Evolutionary conservation across 2,888 invertebrate species (phyloP).

Genomic region (Oxyteleia sp.): DNA sequence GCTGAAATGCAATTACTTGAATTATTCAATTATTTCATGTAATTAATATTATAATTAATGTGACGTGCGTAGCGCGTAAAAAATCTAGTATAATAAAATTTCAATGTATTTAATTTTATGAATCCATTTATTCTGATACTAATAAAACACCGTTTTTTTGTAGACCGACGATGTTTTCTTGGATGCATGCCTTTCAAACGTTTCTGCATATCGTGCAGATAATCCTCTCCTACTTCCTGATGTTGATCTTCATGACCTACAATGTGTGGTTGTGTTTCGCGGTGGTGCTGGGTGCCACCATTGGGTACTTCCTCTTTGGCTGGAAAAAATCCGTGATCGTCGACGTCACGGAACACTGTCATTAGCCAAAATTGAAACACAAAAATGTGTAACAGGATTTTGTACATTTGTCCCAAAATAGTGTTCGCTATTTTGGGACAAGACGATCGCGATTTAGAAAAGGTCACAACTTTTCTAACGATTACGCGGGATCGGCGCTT

Average conservation of each 20-base stretch:
- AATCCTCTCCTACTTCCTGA: constrained; percentile 96
- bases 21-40: too few relatives aligned
- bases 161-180: constrained; percentile 95
- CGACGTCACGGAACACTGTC: constrained; percentile 98
- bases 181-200: constrained; percentile 95
- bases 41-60: too few relatives aligned
- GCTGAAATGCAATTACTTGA: too few relatives aligned
- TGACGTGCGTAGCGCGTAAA: too few relatives aligned
- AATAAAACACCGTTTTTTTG: too few relatives aligned
- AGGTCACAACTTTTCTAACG: too few relatives aligned
- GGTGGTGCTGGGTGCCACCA: constrained; percentile 95
- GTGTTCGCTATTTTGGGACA: background rate
- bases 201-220: constrained; percentile 96
- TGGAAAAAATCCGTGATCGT: constrained; percentile 98
- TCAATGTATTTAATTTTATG: too few relatives aligned
- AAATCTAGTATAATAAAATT: too few relatives aligned
- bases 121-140: too few relatives aligned
- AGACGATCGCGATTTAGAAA: constrained; percentile 16
- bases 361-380: constrained; percentile 88
- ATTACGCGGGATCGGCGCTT: constrained; percentile 14
- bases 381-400: constrained; percentile 50
- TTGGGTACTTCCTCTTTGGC: constrained; percentile 97
- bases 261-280: constrained; percentile 97
- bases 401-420: constrained; percentile 18
- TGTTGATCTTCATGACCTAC: constrained; percentile 99